Evolutionary conservation across 2,888 invertebrate genomes (phyloP).

Genomic region (Phortica okadai): DNA sequence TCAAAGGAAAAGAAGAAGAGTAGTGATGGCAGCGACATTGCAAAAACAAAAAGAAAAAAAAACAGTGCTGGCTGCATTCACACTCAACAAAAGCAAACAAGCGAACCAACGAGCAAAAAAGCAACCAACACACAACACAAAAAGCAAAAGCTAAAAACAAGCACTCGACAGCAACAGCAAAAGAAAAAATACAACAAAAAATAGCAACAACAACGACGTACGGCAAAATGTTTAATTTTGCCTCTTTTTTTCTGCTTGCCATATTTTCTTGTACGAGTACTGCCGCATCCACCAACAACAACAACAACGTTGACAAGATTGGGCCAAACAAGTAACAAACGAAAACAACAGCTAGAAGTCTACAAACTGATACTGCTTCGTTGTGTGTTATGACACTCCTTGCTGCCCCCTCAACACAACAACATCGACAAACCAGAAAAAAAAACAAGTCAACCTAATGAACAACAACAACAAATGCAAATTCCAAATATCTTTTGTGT

Average conservation of each 20-base stretch:
- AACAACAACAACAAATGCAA: slow-evolving; percentile 57
- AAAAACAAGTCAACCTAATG: slow-evolving; percentile 43
- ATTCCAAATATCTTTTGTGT: slow-evolving; percentile 66
- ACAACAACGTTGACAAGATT: slow-evolving; percentile 45
- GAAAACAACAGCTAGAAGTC: slow-evolving; percentile 14
- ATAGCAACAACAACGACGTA: neutral
- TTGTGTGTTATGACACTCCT: no score
- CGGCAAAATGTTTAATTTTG: neutral
- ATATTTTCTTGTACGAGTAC: neutral
- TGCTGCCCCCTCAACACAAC: slow-evolving; percentile 18
- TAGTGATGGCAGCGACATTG: neutral
- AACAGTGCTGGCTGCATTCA: neutral
- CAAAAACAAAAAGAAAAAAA: neutral
- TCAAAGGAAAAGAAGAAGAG: neutral
- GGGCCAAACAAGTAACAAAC: slow-evolving; percentile 29
- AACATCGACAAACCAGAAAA: slow-evolving; percentile 29
- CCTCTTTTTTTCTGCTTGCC: neutral
- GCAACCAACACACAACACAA: neutral
- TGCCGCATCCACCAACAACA: neutral
- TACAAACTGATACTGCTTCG: neutral
- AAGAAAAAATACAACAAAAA: neutral
- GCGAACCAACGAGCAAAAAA: neutral
- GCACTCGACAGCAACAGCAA: neutral
- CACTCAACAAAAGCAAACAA: neutral
- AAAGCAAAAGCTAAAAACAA: slow-evolving; percentile 1